These are phyloP conservation scores for Periparus ater DNA, from an alignment of 2,797 vertebrate species.

Conservation along the genomic window DNA sequence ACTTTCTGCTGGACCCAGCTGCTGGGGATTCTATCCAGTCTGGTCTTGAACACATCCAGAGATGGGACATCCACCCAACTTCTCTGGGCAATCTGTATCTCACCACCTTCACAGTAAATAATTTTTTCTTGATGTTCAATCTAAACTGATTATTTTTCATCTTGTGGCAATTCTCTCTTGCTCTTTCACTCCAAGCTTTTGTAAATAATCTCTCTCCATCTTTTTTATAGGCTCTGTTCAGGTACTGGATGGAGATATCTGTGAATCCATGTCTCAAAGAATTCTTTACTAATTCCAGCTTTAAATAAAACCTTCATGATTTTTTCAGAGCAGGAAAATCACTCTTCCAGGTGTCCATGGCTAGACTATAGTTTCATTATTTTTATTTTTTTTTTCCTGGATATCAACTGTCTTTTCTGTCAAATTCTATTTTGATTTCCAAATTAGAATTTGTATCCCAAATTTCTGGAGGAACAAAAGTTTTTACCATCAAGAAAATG, in stretches of 20 bases:
- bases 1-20: no score
- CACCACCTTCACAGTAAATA: neutral
- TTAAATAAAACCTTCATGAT: neutral
- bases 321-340: neutral
- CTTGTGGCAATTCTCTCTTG: neutral
- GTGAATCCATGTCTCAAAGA: neutral
- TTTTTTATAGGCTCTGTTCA: neutral
- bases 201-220: neutral
- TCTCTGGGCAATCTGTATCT: neutral
- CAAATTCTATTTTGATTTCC: neutral
- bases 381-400: neutral
- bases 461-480: neutral
- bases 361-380: neutral
- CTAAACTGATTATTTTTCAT: neutral
- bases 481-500: accelerated
- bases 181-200: neutral
- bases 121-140: neutral
- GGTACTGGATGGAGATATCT: accelerated
- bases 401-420: neutral
- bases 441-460: neutral
- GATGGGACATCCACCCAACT: neutral
- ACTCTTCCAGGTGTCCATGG: neutral
- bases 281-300: neutral
- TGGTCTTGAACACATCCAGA: neutral
- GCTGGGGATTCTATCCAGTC: neutral